phyloP scores from a whole-genome alignment of 2,888 invertebrate genomes.

The Thumatha senex region DNA sequence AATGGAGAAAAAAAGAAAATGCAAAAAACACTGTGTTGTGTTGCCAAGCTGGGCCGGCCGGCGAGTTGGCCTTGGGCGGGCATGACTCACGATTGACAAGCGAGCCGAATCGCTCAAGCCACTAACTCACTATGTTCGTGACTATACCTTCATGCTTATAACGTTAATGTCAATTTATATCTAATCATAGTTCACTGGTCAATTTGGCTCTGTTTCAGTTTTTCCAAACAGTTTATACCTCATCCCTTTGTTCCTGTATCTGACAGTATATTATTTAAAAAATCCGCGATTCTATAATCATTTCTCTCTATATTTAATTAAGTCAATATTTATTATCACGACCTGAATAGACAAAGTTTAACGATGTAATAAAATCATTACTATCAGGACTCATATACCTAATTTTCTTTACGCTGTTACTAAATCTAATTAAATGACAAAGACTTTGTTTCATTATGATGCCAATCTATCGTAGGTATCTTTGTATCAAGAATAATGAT shows the following conservation, averaged over 20 bases:
- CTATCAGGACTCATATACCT: slow-evolving; percentile 10
- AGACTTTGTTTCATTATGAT: slow-evolving; percentile 22
- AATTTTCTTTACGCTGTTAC: slow-evolving; percentile 24
- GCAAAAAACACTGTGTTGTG: slow-evolving; percentile 48
- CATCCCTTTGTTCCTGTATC: slow-evolving; percentile 8
- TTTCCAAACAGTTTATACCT: slow-evolving; percentile 21
- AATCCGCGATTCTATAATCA: not conserved
- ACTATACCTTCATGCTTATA: slow-evolving; percentile 40
- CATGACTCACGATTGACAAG: slow-evolving; percentile 59
- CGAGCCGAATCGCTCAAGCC: slow-evolving; percentile 47
- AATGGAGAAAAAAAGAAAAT: slow-evolving; percentile 51
- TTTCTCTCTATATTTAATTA: not conserved
- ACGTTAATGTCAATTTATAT: slow-evolving; percentile 39
- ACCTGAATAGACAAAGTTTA: not conserved
- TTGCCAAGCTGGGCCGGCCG: slow-evolving; percentile 74
- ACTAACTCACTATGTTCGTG: slow-evolving; percentile 41
- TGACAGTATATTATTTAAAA: too few species aligned
- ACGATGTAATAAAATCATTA: slow-evolving; percentile 14
- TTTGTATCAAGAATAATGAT: slow-evolving; percentile 45
- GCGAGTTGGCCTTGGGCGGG: slow-evolving; percentile 65
- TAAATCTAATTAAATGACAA: slow-evolving; percentile 23
- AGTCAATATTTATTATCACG: not conserved
- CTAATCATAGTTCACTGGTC: slow-evolving; percentile 47
- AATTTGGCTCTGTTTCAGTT: slow-evolving; percentile 30
- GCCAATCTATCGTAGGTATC: slow-evolving; percentile 12